Base-by-base conservation (phyloP, 2,113 vertebrate genomes). In the Alligator mississippiensis region DNA sequence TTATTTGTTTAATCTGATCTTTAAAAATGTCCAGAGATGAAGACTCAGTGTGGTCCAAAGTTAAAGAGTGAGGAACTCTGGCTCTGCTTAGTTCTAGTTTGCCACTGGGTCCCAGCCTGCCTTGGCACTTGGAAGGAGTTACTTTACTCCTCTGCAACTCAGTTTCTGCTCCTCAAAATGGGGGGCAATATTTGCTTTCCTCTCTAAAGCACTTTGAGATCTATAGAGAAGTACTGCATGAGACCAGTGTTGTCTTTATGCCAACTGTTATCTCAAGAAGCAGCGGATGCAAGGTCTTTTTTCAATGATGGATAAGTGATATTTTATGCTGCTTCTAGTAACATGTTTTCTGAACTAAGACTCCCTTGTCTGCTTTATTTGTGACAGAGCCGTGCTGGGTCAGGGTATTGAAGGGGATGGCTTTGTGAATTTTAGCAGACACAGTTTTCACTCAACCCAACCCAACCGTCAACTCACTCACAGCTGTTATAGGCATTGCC, bases 401-500 rank as follows among this genome's bases (percentile, higher is more conserved):
- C 7, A 14, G 27, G 47, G 28, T 63, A 11, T 55, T 30, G 24
- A 28, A 63, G 34, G 10, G 24, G 60, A 58, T 38, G 13, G 4
- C 0, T 0, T 21, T 60, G 30, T 85, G 15, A 7, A 0, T 0
- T 90, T 92, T 61, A n/a, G 6, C 83, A 17, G 61, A 16, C 18
- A 28, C 83, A 8, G 21, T 9, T 77, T 90, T 91, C 82, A 10
- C 17, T 72, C 38, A 2, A 21, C 19, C 2, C 1, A 18, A 79
- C 1, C 72, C 11, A 24, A 64, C 81, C 22, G 60, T 47, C 28
- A 1, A 15, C 7, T 1, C 63, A 80, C 87, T 74, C 58, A 57
- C 38, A 62, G 75, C 60, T 1, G 2, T 66, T 60, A 80, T 58
- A 66, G 28, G 28, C 0, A 0, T 30, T 62, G 63, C 68, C 0